Percentiles rank a stretch among this genome's conserved stretches.
Conservation (phyloP, 2,888 invertebrate genomes). For the Luperina testacea region DNA sequence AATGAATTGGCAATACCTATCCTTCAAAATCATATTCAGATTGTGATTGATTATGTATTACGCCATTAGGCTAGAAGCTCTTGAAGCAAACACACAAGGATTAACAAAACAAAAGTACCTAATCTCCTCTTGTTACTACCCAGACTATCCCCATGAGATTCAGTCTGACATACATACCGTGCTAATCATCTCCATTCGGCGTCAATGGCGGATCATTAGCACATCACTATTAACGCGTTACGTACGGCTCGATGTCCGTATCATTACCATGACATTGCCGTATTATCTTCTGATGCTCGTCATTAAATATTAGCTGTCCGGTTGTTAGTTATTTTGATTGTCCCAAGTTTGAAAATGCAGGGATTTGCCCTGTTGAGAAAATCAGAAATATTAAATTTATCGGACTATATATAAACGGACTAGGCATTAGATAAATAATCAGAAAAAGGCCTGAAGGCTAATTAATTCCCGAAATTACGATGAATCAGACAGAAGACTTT, state of each 20-base stretch:
- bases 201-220: slow-evolving; percentile 33
- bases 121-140: slow-evolving; percentile 1
- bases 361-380: background rate
- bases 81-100: background rate
- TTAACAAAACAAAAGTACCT: background rate
- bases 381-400: background rate
- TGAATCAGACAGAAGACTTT: background rate
- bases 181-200: slow-evolving; percentile 28
- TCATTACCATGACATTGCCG: slow-evolving; percentile 30
- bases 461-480: no score
- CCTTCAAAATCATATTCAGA: no score
- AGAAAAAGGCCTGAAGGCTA: no score
- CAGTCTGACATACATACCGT: background rate
- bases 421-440: no score
- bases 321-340: background rate
- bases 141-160: background rate
- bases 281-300: slow-evolving; percentile 7
- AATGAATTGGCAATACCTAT: no score
- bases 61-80: background rate
- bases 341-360: background rate
- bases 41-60: no score
- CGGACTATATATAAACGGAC: no score
- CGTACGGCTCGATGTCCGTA: slow-evolving; percentile 18
- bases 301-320: slow-evolving; percentile 5
- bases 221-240: slow-evolving; percentile 24